A percentile compares a stretch with the other conserved stretches of the same genome.
Conservation (phyloP, 2,113 vertebrate species). For the Morone saxatilis region DNA sequence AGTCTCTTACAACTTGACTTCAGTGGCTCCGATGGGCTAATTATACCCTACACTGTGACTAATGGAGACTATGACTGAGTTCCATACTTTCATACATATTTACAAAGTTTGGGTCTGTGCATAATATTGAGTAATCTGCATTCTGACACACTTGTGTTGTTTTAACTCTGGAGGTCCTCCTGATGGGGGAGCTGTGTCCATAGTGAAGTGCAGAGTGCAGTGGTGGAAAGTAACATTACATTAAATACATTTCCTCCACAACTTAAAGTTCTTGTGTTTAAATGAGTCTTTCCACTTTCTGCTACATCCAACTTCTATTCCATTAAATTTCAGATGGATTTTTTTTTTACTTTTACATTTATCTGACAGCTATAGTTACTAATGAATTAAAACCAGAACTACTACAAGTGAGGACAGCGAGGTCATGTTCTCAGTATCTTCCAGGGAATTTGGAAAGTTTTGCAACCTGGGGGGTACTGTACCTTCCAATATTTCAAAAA, state of each 20-base stretch:
- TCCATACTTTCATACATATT: conserved; percentile 13
- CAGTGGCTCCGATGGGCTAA: conserved; percentile 9
- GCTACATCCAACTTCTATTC: background rate
- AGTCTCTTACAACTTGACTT: background rate
- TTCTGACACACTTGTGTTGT: conserved; percentile 10
- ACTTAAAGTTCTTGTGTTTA: background rate
- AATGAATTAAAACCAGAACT: background rate
- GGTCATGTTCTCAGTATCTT: background rate
- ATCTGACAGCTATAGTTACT: background rate
- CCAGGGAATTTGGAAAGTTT: background rate
- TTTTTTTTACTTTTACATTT: background rate
- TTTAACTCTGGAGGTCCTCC: conserved; percentile 44
- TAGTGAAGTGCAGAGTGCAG: conserved; percentile 15
- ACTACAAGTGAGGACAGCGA: background rate
- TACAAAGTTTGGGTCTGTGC: background rate
- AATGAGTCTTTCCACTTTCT: background rate
- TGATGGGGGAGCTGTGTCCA: conserved; percentile 72
- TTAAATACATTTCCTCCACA: conserved; percentile 9
- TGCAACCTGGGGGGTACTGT: background rate
- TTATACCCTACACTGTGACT: conserved; percentile 24
- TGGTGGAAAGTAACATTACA: too few species aligned
- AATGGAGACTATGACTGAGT: conserved; percentile 20
- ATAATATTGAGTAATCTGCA: conserved; percentile 3
- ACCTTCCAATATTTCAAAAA: background rate
- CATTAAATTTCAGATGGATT: background rate